Evolutionary conservation across 2,797 vertebrate species (phyloP), one percentile per base, ranked within the genome.

Genomic region (Enteromius viviparus): DNA sequence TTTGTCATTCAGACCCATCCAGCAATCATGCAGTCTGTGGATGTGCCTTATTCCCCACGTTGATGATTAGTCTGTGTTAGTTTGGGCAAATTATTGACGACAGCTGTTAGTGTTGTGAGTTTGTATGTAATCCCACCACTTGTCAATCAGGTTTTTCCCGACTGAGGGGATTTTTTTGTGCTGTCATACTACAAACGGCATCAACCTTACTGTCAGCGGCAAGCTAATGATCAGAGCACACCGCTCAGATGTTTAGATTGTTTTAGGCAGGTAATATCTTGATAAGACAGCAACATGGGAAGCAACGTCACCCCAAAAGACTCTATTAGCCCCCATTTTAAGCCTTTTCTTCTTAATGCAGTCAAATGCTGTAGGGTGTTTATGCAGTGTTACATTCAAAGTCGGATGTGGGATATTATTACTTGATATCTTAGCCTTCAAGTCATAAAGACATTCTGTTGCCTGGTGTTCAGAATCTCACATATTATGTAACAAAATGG

Each of bases 81-180:
- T 84, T 72, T 40, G 29, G 80, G 80, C 29, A 71, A 83, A 83
- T 87, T 76, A 81, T 81, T 80, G 75, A 85, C 6, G 86, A 82
- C 81, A 85, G 78, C 79, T 76, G 78, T 66, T 84, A 71, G 53
- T 66, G 85, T 81, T 76, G 34, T 7, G 47, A 81, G 79, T 32
- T 83, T 81, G 9, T 62, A 65, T 53, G 51, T 65, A 78, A 81
- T 76, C 74, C 68, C 32, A 53, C 34, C 34, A 78, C 66, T 64
- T 84, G 82, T 85, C 84, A 40, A 32, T 62, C 45, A 47, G 60
- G 40, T 76, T 80, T 78, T 23, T 80, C 40, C 81, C 53, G 47
- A 26, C 32, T 70, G 51, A 2, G 21, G 64, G 14, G 21, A 34
- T 60, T 34, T 82, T 76, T 40, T 69, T 37, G n/a, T 14, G 23